Percentiles rank a stretch among this genome's conserved stretches.
Conservation (phyloP, 2,797 vertebrate genomes). For the Kryptopterus vitreolus region DNA sequence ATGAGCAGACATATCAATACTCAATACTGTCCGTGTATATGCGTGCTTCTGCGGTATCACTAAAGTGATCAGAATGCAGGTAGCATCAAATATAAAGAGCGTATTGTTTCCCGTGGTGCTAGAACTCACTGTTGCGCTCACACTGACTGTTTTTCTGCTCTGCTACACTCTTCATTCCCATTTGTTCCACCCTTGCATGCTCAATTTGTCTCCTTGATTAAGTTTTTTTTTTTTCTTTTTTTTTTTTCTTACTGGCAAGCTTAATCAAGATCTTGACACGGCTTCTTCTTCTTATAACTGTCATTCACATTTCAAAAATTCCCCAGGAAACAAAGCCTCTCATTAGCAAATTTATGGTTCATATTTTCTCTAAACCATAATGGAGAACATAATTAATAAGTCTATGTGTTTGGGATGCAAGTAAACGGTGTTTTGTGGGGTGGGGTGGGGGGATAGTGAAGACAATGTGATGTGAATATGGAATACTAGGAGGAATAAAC, state of each 20-base stretch:
- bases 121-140: neutral
- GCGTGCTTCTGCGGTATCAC: neutral
- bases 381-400: neutral
- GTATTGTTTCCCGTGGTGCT: neutral
- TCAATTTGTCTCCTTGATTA: slow-evolving; percentile 29
- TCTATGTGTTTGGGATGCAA: neutral
- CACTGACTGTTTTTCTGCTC: slow-evolving; percentile 3
- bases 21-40: too few species aligned
- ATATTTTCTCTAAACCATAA: neutral
- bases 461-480: neutral
- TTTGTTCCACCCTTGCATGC: slow-evolving; percentile 12
- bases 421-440: neutral
- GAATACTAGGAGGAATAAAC: neutral
- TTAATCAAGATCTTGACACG: slow-evolving; percentile 18
- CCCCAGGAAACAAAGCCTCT: neutral
- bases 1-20: neutral
- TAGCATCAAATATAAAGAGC: neutral
- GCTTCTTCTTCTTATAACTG: neutral
- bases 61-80: neutral
- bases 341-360: slow-evolving; percentile 8
- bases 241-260: neutral
- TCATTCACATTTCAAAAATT: slow-evolving; percentile 26
- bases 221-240: too few species aligned
- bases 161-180: neutral
- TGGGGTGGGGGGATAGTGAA: too few species aligned